Evolutionary conservation across 2,797 vertebrate genomes (phyloP), one percentile per base, ranked within the genome.

Genomic region (Characodon lateralis): DNA sequence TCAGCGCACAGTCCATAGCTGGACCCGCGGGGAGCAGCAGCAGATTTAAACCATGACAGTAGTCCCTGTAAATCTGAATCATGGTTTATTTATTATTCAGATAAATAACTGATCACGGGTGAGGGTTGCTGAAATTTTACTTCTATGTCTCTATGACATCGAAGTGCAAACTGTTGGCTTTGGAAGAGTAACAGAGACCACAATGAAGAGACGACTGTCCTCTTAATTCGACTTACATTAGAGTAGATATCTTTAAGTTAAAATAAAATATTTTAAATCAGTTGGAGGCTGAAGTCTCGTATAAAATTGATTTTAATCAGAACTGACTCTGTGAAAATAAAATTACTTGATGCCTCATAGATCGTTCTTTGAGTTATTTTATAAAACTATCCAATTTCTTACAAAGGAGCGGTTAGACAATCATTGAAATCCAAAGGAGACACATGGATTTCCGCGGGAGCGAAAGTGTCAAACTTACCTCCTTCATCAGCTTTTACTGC

Each of bases 391-490:
- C 1, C 2, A 22, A 14, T 26, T 43, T 5, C 56, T 22, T 22
- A 41, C 39, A 41, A 14, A 41, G n/a, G 7, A 39, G 18, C 2
- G 9, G 78, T 22, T 76, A 71, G 0, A 26, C 71, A 76, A 35
- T 50, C 18, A 74, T 55, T 14, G 31, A 61, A 88, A 77, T 76
- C 76, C 74, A 22, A 35, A 63, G 78, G 81, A 77, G 77, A n/a
- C 31, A 46, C 31, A 48, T 72, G n/a, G 56, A 41, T 81, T 61
- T 61, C 66, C 77, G 84, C 70, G 81, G 53, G 65, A 71, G 68
- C 26, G 31, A 56, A 81, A 78, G 88, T 83, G 83, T 85, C 81
- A 91, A 90, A 90, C 92, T 92, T 74, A 94, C 94, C 93, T 90
- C 88, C 91, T 78, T 92, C 92, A 31, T 91, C 88, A 63, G 91